A percentile compares a stretch with the other conserved stretches of the same genome.
phyloP scores from a whole-genome alignment of 1,140 invertebrate genomes.

The Phthorimaea operculella region DNA sequence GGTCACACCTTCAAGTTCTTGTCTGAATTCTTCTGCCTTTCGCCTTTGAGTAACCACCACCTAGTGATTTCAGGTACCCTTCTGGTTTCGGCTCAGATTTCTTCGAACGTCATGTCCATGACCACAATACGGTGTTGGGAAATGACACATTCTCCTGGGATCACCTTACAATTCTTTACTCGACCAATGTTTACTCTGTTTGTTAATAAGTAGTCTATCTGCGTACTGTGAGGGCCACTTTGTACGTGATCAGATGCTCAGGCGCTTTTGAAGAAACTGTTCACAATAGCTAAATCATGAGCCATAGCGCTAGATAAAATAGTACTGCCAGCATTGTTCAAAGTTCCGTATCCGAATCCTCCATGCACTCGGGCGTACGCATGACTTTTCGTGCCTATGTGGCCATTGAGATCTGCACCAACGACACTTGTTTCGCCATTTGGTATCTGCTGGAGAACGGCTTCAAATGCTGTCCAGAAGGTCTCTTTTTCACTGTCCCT shows the following conservation, averaged over 20 bases:
- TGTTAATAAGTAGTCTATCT: too few species aligned
- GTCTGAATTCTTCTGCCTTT: background rate
- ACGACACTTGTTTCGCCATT: conserved; percentile 5
- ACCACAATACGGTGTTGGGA: background rate
- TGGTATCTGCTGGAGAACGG: conserved; percentile 8
- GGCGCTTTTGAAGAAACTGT: background rate
- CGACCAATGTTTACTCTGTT: too few species aligned
- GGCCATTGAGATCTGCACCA: conserved; percentile 16
- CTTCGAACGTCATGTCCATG: background rate
- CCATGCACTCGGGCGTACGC: conserved; percentile 13
- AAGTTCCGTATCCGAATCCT: conserved; percentile 7
- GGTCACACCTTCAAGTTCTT: background rate
- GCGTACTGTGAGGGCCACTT: too few species aligned
- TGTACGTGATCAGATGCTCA: conserved; percentile 7
- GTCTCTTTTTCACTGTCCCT: background rate
- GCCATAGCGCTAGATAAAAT: conserved; percentile 7
- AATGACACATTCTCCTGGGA: background rate
- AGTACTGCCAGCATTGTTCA: conserved; percentile 5
- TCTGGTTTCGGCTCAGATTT: background rate
- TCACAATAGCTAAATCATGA: conserved; percentile 11
- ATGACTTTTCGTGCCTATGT: conserved; percentile 15
- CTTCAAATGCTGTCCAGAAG: conserved; percentile 4
- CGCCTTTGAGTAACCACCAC: conserved; percentile 2
- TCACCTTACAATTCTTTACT: background rate
- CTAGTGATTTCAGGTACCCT: background rate